Evolutionary conservation across 2,113 vertebrate genomes (phyloP).

Genomic region (Oceanodroma tethys): DNA sequence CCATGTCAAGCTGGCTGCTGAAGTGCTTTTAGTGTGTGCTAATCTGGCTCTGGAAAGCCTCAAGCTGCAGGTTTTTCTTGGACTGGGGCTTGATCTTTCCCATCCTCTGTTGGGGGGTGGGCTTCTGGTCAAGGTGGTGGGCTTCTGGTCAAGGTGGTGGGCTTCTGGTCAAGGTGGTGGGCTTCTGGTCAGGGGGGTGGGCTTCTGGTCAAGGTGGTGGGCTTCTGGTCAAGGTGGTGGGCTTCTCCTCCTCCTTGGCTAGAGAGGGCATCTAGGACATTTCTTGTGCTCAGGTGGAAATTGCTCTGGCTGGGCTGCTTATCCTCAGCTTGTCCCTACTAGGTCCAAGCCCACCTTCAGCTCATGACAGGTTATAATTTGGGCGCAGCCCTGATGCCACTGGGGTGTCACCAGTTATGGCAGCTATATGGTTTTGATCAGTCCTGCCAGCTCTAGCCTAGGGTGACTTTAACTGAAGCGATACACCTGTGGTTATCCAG

Average conservation of each 20-base stretch:
- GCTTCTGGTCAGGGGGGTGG: not conserved
- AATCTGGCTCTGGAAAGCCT: not conserved
- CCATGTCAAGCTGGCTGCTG: not conserved
- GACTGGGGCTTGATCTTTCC: not conserved
- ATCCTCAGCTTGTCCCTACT: accelerated
- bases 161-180: not conserved
- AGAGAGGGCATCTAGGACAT: not conserved
- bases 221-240: not conserved
- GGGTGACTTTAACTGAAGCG: not conserved
- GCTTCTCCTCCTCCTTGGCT: not conserved
- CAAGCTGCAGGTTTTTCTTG: not conserved
- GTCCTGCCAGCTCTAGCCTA: not conserved
- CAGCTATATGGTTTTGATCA: not conserved
- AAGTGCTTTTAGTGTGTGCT: not conserved
- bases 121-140: too few relatives aligned
- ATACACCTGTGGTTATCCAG: not conserved
- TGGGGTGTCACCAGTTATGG: not conserved
- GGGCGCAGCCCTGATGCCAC: not conserved
- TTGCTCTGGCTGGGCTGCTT: not conserved
- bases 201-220: too few relatives aligned
- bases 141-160: not conserved
- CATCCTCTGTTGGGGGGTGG: not conserved
- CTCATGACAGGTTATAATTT: not conserved
- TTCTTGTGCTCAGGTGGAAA: not conserved
- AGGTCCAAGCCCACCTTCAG: not conserved